phyloP scores from a whole-genome alignment of 2,888 invertebrate species.

The Clitarchus hookeri region DNA sequence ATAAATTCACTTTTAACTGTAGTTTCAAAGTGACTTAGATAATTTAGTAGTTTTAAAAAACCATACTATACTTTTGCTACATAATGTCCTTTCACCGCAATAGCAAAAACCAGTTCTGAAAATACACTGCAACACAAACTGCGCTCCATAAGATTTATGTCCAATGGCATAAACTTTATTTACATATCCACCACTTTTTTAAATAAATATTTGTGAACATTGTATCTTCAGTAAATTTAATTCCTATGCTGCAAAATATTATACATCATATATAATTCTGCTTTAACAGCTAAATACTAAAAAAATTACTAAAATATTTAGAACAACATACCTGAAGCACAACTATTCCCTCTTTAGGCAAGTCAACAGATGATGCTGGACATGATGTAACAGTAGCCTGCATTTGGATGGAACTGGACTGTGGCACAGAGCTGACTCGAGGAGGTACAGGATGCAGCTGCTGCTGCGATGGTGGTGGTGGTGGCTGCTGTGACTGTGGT shows the following conservation, averaged over 20 bases:
- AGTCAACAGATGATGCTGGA: slow-evolving; percentile 58
- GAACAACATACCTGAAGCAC: slow-evolving; percentile 59
- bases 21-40: too few species aligned
- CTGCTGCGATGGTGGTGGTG: neutral
- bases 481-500: neutral
- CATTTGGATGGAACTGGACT: slow-evolving; percentile 57
- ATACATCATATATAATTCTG: neutral
- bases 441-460: neutral
- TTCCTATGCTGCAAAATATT: neutral
- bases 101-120: too few species aligned
- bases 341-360: slow-evolving; percentile 68
- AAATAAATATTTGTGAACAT: too few species aligned
- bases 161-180: too few species aligned
- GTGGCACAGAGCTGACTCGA: slow-evolving; percentile 36
- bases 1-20: too few species aligned
- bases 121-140: too few species aligned
- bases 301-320: neutral
- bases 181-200: too few species aligned
- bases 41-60: too few species aligned
- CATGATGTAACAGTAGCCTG: slow-evolving; percentile 72
- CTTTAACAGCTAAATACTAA: neutral
- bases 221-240: neutral
- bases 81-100: too few species aligned
- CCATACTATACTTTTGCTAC: too few species aligned
- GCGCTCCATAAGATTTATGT: too few species aligned